Conservation (phyloP, 2,888 invertebrate species). For the Frankliniella fusca region DNA sequence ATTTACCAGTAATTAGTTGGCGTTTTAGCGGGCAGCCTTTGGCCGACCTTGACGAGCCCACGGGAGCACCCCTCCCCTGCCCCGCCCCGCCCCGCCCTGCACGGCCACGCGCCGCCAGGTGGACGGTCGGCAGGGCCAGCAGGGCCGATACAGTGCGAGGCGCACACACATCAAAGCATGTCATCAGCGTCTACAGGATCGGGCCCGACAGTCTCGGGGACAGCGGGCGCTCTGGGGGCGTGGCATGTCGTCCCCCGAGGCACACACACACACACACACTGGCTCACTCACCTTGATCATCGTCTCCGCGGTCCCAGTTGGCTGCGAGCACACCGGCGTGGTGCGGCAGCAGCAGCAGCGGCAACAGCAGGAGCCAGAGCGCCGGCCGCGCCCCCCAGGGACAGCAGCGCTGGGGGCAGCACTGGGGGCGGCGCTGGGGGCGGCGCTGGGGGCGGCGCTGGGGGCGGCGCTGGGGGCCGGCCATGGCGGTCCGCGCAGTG, state of each 20-base stretch:
- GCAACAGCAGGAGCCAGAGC: not conserved
- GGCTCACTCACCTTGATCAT: not conserved
- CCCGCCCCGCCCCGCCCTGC: too few species aligned
- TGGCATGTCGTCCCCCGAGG: not conserved
- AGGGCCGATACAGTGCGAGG: not conserved
- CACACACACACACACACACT: too few species aligned
- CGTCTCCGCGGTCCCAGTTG: conserved; percentile 23
- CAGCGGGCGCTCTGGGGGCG: too few species aligned
- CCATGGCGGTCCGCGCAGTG: not conserved
- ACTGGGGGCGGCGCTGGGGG: not conserved
- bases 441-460: not conserved
- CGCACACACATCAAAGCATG: not conserved
- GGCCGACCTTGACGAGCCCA: too few species aligned
- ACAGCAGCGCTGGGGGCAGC: not conserved
- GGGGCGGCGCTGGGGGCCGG: not conserved
- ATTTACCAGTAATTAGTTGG: too few species aligned
- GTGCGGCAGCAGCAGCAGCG: not conserved
- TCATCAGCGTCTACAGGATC: not conserved
- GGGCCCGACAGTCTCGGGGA: too few species aligned
- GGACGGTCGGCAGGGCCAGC: not conserved
- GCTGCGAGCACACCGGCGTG: not conserved
- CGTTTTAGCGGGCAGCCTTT: too few species aligned
- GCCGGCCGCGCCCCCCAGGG: not conserved
- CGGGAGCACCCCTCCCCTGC: not conserved
- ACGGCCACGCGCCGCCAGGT: too few species aligned